Conservation (phyloP, 1,140 invertebrate species). For the Ruditapes philippinarum region DNA sequence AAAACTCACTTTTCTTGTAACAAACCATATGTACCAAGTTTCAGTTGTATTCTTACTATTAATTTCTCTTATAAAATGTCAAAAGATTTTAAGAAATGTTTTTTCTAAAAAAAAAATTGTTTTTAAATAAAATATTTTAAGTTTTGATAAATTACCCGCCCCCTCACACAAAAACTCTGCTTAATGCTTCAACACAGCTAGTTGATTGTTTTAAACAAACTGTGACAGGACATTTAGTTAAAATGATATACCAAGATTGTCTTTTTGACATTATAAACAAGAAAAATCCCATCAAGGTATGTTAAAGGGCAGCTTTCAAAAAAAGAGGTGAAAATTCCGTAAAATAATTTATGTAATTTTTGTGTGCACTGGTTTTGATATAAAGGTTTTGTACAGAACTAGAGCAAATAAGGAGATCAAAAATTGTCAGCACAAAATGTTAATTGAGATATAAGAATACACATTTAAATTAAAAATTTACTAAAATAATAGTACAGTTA, state of each 20-base stretch:
- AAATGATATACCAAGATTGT: not conserved
- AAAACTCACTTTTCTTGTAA: not conserved
- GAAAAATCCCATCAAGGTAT: too few relatives aligned
- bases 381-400: too few relatives aligned
- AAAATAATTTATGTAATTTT: not conserved
- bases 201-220: constrained; percentile 12
- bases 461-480: too few relatives aligned
- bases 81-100: too few relatives aligned
- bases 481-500: too few relatives aligned
- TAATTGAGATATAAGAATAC: too few relatives aligned
- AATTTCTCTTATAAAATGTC: not conserved
- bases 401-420: not conserved
- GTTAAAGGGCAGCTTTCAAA: not conserved
- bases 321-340: not conserved
- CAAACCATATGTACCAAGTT: not conserved
- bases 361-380: not conserved
- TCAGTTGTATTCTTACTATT: not conserved
- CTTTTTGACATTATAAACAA: not conserved
- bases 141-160: constrained; percentile 14
- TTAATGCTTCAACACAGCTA: not conserved
- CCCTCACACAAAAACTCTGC: constrained; percentile 2
- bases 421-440: too few relatives aligned
- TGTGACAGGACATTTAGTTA: not conserved
- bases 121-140: not conserved
- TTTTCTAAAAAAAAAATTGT: not conserved